Evolutionary conservation across 2,888 invertebrate genomes (phyloP).

Genomic region (Macrosoma leucophasiata): DNA sequence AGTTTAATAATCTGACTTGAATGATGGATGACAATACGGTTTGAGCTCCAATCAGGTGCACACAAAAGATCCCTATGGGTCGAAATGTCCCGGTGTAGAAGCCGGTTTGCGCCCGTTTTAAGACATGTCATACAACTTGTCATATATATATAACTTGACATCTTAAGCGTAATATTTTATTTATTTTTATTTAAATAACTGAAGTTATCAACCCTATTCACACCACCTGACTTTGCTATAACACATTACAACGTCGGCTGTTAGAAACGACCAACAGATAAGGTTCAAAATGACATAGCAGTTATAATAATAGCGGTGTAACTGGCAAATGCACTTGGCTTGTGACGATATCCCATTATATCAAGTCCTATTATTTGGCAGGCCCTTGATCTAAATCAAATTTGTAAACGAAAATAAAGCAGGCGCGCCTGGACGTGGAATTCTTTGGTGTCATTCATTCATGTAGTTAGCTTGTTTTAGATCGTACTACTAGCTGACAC

Average conservation of each 20-base stretch:
- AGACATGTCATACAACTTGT: too few relatives aligned
- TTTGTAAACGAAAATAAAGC: slow-evolving; percentile 36
- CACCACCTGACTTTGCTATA: slow-evolving; percentile 38
- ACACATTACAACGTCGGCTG: slow-evolving; percentile 12
- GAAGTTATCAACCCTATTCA: not conserved
- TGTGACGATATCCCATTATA: slow-evolving; percentile 59
- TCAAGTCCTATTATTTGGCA: slow-evolving; percentile 44
- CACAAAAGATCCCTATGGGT: too few relatives aligned
- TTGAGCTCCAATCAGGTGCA: too few relatives aligned
- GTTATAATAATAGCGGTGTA: slow-evolving; percentile 55
- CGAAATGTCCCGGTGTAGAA: too few relatives aligned
- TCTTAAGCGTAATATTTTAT: not conserved
- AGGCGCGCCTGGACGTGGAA: slow-evolving; percentile 27
- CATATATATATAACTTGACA: too few relatives aligned
- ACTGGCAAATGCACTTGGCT: slow-evolving; percentile 65
- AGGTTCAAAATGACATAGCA: slow-evolving; percentile 35
- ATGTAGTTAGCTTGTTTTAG: too few relatives aligned
- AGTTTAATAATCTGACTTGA: too few relatives aligned
- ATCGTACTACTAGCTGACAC: too few relatives aligned
- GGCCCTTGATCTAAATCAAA: slow-evolving; percentile 64
- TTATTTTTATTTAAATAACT: not conserved
- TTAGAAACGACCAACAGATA: slow-evolving; percentile 22
- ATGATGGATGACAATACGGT: too few relatives aligned
- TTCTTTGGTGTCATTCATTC: too few relatives aligned
- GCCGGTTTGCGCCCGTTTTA: too few relatives aligned